Percentiles rank a stretch among this genome's conserved stretches.
phyloP scores from a whole-genome alignment of 2,797 vertebrate genomes.

The Phalanger gymnotis region DNA sequence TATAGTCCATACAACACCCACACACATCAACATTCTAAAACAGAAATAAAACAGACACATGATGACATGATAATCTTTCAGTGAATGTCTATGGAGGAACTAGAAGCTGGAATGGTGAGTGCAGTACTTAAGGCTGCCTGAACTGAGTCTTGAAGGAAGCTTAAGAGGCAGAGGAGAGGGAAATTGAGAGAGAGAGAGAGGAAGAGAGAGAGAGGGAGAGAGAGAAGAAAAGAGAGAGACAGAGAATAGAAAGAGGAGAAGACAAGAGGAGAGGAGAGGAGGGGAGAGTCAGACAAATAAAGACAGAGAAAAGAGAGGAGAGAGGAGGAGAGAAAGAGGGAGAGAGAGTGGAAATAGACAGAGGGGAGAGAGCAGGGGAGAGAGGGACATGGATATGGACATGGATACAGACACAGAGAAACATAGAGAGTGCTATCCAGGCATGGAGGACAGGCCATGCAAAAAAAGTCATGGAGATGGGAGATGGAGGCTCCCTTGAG shows the following conservation, averaged over 20 bases:
- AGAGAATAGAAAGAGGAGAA: not conserved
- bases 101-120: not conserved
- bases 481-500: not conserved
- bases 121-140: not conserved
- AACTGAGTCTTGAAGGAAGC: not conserved
- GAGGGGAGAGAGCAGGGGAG: not conserved
- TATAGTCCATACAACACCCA: not conserved
- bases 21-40: not conserved
- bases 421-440: not conserved
- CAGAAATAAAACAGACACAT: not conserved
- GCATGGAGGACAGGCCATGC: not conserved
- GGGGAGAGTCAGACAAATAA: not conserved
- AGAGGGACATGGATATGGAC: not conserved
- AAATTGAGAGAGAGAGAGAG: too few species aligned
- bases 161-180: not conserved
- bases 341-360: not conserved
- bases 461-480: not conserved
- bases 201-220: too few species aligned
- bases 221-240: not conserved
- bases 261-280: not conserved
- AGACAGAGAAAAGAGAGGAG: too few species aligned
- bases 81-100: not conserved
- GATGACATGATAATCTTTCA: not conserved
- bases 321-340: not conserved
- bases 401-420: too few species aligned